These are phyloP conservation scores for Antheraea assamensis DNA, from an alignment of 2,888 invertebrate species.

Conservation along the genomic window DNA sequence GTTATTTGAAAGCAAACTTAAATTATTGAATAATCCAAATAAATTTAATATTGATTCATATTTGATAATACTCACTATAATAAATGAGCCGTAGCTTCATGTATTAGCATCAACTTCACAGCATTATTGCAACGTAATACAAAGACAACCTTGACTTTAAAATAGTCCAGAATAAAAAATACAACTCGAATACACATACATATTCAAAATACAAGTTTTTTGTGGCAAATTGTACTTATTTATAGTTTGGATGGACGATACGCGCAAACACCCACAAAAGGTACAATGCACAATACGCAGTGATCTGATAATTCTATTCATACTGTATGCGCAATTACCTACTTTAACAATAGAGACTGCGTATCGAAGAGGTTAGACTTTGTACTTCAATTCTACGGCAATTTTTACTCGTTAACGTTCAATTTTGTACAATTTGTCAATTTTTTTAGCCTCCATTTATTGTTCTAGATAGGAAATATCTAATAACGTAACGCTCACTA, in stretches of 20 bases:
- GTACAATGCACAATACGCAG: slow-evolving; percentile 16
- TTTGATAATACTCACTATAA: not conserved
- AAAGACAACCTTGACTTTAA: not conserved
- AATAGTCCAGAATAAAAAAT: not conserved
- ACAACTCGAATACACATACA: no score
- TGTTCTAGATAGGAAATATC: no score
- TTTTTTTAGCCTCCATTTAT: not conserved
- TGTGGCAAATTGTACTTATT: not conserved
- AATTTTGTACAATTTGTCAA: not conserved
- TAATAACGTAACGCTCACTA: no score
- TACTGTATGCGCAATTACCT: slow-evolving; percentile 32
- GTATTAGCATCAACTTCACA: not conserved
- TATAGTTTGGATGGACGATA: not conserved
- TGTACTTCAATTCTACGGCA: slow-evolving; percentile 17
- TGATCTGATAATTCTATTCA: slow-evolving; percentile 32
- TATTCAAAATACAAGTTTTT: not conserved
- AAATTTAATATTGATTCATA: not conserved
- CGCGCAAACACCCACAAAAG: slow-evolving; percentile 1
- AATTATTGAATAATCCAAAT: no score
- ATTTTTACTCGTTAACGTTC: slow-evolving; percentile 22
- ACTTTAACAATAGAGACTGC: slow-evolving; percentile 27
- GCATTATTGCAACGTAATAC: not conserved
- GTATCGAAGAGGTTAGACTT: slow-evolving; percentile 17
- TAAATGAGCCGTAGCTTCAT: not conserved
- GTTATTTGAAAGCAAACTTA: no score